A percentile compares a stretch with the other conserved stretches of the same genome.
These are phyloP conservation scores for Buceros bicornis DNA, from an alignment of 2,797 vertebrate genomes.

Conservation along the genomic window DNA sequence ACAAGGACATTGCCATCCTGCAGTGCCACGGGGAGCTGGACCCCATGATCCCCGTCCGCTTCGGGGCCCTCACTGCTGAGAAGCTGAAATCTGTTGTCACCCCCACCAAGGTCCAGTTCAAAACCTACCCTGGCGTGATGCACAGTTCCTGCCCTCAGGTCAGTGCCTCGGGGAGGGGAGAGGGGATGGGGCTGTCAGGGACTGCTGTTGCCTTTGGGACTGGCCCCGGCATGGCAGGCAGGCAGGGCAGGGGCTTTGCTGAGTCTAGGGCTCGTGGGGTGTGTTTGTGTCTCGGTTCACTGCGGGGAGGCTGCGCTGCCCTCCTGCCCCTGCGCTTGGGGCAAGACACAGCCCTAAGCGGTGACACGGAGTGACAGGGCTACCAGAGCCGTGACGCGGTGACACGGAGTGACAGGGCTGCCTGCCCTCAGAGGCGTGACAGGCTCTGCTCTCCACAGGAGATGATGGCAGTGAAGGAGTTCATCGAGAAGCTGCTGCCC, in stretches of 20 bases:
- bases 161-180: not conserved
- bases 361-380: too few species aligned
- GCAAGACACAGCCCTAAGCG: rapidly evolving
- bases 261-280: rapidly evolving
- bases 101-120: conserved; percentile 90
- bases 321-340: rapidly evolving
- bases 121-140: conserved; percentile 89
- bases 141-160: conserved; percentile 95
- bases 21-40: conserved; percentile 96
- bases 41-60: conserved; percentile 90
- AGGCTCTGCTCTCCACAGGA: conserved; percentile 80
- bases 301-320: not conserved
- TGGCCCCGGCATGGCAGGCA: rapidly evolving
- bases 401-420: too few species aligned
- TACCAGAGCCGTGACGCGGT: too few species aligned
- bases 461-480: conserved; percentile 95
- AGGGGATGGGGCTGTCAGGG: not conserved
- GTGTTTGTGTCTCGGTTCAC: rapidly evolving
- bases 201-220: not conserved
- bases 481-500: conserved; percentile 95
- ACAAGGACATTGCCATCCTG: conserved; percentile 92
- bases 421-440: not conserved
- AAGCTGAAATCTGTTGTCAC: conserved; percentile 90
- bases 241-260: not conserved
- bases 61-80: conserved; percentile 90